Evolutionary conservation across 2,797 vertebrate genomes (phyloP), one percentile per base, ranked within the genome.

Genomic region (Poeciliopsis infans): DNA sequence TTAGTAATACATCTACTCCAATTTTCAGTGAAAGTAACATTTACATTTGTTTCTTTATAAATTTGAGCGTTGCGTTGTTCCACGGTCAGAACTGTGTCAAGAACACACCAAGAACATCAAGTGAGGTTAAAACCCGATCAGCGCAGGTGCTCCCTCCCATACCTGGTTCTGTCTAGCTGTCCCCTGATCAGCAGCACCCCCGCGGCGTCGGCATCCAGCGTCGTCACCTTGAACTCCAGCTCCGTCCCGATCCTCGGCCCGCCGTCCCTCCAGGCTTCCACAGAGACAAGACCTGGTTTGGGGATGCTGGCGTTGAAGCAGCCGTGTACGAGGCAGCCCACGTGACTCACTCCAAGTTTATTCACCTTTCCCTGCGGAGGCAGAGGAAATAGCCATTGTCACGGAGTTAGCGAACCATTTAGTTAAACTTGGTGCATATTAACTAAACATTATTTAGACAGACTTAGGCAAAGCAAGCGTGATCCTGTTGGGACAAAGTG

Each of bases 231-330:
- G 88, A 99, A 99, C 88, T 97, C 95, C 87, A 99, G 83, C 59
- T 95, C 94, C 53, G 96, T 88, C 0, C 97, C 98, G 18, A 97
- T 93, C 25, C 91, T 93, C 6, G 98, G 95, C 7, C 96, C 96
- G 1, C 96, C 87, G 0, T 93, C 93, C 76, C 96, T 95, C 98
- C 98, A 99, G 51, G 96, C 95, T 18, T 94, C 97, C 74, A 88
- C 0, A 0, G 96, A 80, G 87, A 98, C 94, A 46, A 95, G 95
- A 79, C 92, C 92, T 12, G 98, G 98, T 84, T 96, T 98, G 57
- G 96, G 95, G 71, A 99, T 96, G 75, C 97, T 97, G 75, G 97
- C 98, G 74, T 99, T 99, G 86, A 99, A 99, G 85, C 97, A 99
- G 36, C 97, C 95, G 4, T 99, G 97, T 66, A 99, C 97, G 76